Base-by-base conservation (phyloP, 2,113 vertebrate genomes). In the Ursus arctos region DNA sequence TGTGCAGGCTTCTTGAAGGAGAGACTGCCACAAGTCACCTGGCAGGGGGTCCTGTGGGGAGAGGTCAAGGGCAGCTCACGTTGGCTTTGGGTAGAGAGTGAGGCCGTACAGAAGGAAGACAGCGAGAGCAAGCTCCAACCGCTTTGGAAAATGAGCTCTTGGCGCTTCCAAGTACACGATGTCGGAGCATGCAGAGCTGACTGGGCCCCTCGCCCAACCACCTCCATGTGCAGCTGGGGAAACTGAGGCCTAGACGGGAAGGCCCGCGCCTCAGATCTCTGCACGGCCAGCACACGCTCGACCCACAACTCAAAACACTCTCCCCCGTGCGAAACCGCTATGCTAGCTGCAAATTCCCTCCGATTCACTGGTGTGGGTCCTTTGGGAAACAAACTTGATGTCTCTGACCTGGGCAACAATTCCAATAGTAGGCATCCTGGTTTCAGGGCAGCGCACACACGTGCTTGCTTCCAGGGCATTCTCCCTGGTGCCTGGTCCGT, bases 281-380 rank as follows among this genome's bases (percentile, higher is more conserved):
- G 71, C 36, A n/a, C 26, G 2, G n/a, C 21, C 28, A 0, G 36
- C 0, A 0, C n/a, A 10, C 1, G 4, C 4, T 53, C 1, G 2
- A 7, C 7, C 24, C 65, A 6, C 1, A 4, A 24, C 1, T 14
- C 6, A 0, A 33, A 0, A 2, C n/a, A 22, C 18, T 9, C 33
- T 51, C 22, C 72, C 1, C 0, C 0, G 12, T 3, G n/a, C 24
- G 1, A 9, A 0, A 4, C 2, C 6, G 18, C 71, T 11, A 13
- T 0, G 12, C 47, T 8, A 26, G 15, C 2, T 4, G 21, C 65
- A 57, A 21, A 57, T 40, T 33, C 80, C 19, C n/a, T n/a, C 69
- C 36, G 40, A 1, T 0, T 22, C 31, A 51, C 61, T 6, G 1
- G 13, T 49, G 12, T 21, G 7, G 26, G 36, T 31, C 55, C 72